Base-by-base conservation (phyloP, 2,888 invertebrate genomes). In the Apotomis betuletana region DNA sequence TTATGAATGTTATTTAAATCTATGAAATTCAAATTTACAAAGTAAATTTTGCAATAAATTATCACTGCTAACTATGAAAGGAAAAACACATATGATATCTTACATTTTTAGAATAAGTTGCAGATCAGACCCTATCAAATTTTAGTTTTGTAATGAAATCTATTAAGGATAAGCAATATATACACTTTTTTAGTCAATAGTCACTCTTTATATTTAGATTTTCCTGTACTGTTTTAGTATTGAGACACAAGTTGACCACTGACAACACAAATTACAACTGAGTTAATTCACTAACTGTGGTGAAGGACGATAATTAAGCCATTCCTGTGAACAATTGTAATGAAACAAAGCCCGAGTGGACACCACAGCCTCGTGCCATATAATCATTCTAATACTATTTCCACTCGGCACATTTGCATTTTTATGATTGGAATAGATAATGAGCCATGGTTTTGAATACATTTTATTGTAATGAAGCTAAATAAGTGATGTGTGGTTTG, bases 221-320 rank as follows among this genome's bases (percentile, higher is more conserved):
- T 8, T 44, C 8, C 8, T 44, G 44, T 44, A 44, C 6, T 44
- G 3, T 44, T 44, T 8, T 6, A 5, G 5, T 8, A 6, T 44
- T 6, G 6, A 49, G 9, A 58, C 38, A 58, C 12, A 57, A 6
- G 13, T 38, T 10, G 6, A 64, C 54, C 15, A 38, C 44, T 15
- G 15, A 15, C 15, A 27, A 52, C 41, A 57, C n/a, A 65, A 46
- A 65, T 57, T 46, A 15, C 55, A 65, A 65, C 65, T 65, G 65
- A 65, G 57, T 65, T 65, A 65, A 44, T 41, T 46, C 64, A 65
- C n/a, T 46, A 65, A 65, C 36, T 65, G 69, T 46, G 44, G 54
- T 9, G 67, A 62, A 57, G 71, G 67, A 51, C 65, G 57, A 4
- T 57, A 71, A 67, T 71, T 67, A 67, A 69, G 49, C 41, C 41